Evolutionary conservation across 2,888 invertebrate genomes (phyloP), one percentile per base, ranked within the genome.

Genomic region (Meiosimyza decipiens): DNA sequence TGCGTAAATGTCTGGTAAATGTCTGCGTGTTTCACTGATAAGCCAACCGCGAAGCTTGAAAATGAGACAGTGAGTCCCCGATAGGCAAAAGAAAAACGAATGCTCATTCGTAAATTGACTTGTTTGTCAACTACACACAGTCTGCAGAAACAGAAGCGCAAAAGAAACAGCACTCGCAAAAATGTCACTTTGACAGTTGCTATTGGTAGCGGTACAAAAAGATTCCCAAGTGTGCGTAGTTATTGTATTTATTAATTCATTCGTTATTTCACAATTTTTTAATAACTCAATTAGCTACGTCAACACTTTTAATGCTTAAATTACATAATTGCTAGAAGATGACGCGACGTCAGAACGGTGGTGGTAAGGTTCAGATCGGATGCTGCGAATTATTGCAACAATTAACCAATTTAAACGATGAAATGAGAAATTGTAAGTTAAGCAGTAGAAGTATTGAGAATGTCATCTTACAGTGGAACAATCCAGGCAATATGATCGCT

Each of bases 211-310:
- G 40, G 6, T 9, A 40, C 6, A 9, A 40, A 4, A n/a, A 55
- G 51, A 73, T 73, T 69, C 72, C 67, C 72, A 59, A 69, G 68
- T 64, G 72, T 69, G n/a, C 69, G 69, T 64, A 73, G 69, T 73
- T 69, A 64, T 73, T 69, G 63, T 68, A 63, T 70, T 52, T 64
- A 59, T 73, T 70, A 66, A 71, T 71, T 71, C 66, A 67, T 57
- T 22, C 57, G 40, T 9, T 9, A 40, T 40, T 40, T 40, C 40
- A 40, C 9, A 40, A 40, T 40, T 40, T 40, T 54, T 71, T 71
- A 71, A 73, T 73, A 71, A 71, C 73, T 73, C 73, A 71, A 73
- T 73, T 73, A 73, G 68, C 52, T 28, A 18, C 62, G 47, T 51
- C 63, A 22, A 47, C 70, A 47, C 60, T 68, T 15, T 63, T 54